Conservation (phyloP, 2,888 invertebrate species). For the Tetramorium bicarinatum region DNA sequence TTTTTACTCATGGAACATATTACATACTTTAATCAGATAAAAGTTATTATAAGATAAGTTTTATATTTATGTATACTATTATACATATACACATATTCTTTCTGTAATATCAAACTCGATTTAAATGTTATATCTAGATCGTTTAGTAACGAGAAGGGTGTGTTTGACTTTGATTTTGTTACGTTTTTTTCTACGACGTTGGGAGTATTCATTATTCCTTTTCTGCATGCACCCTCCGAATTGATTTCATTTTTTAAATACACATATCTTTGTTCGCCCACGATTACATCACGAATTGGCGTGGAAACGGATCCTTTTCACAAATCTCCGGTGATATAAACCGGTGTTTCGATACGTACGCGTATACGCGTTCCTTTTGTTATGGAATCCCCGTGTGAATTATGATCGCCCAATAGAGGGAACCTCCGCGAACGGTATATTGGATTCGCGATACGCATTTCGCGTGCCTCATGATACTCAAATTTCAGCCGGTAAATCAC, state of each 20-base stretch:
- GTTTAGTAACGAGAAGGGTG: neutral
- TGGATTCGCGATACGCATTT: slow-evolving; percentile 78
- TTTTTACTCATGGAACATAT: neutral
- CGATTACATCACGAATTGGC: slow-evolving; percentile 20
- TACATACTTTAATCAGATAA: neutral
- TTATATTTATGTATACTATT: neutral
- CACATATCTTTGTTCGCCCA: slow-evolving; percentile 10
- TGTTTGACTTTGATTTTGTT: slow-evolving; percentile 13
- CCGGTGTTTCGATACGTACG: slow-evolving; percentile 37
- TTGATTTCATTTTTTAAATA: slow-evolving; percentile 30
- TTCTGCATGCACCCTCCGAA: neutral
- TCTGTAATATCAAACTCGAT: neutral
- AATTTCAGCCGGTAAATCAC: slow-evolving; percentile 76
- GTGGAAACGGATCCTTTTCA: slow-evolving; percentile 49
- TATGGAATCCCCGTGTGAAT: slow-evolving; percentile 70
- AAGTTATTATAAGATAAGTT: neutral
- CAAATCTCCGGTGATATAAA: slow-evolving; percentile 41
- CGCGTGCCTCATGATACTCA: slow-evolving; percentile 78
- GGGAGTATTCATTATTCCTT: slow-evolving; percentile 4
- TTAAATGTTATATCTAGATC: neutral
- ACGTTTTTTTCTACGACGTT: neutral
- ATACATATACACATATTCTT: neutral
- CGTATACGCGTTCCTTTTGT: slow-evolving; percentile 67
- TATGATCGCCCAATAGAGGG: slow-evolving; percentile 74
- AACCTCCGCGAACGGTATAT: slow-evolving; percentile 70